Evolutionary conservation across 2,888 invertebrate genomes (phyloP), one percentile per base, ranked within the genome.

Genomic region (Pseudeuparius sepicola): DNA sequence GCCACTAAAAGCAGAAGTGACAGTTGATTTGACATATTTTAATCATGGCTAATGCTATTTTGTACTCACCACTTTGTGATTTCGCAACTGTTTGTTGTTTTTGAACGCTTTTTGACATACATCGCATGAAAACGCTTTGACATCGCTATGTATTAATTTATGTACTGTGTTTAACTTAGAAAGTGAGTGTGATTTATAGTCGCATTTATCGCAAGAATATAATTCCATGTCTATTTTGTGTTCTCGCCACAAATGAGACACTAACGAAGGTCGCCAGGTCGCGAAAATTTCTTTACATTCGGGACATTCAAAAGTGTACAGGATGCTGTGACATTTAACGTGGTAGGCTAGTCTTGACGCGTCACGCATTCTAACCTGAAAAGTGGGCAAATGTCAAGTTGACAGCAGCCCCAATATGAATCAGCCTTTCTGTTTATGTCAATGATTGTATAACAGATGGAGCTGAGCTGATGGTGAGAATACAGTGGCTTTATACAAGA

Each of bases 191-290:
- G 80, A 79, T 58, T 81, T 82, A 52, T 77, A 84, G 16, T 71
- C 71, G 53, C 87, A 87, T 41, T 76, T 64, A 47, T 77, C 73
- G 59, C 88, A 89, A 2, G 76, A 71, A 31, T 77, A 79, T 26
- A 89, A 59, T 52, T 87, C 89, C 67, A 86, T 73, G 52, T 88
- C 86, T 6, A 86, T 69, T 28, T 70, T 66, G 55, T 89, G 88
- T 1, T 63, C 53, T 31, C 78, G 71, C 88, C 88, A 89, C 28
- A 88, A 63, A 55, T 89, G 89, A 3, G 78, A 73, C 40, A 81
- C 78, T n/a, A 86, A 54, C 20, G 20, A 20, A 0, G 71, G 66
- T 46, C 77, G 75, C 68, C 83, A 82, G 5, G 68, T 68, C 1
- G 56, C 48, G 50, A 68, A 71, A 9, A 59, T 51, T 39, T 64